Conservation (phyloP, 2,113 vertebrate species). For the Zeus faber region DNA sequence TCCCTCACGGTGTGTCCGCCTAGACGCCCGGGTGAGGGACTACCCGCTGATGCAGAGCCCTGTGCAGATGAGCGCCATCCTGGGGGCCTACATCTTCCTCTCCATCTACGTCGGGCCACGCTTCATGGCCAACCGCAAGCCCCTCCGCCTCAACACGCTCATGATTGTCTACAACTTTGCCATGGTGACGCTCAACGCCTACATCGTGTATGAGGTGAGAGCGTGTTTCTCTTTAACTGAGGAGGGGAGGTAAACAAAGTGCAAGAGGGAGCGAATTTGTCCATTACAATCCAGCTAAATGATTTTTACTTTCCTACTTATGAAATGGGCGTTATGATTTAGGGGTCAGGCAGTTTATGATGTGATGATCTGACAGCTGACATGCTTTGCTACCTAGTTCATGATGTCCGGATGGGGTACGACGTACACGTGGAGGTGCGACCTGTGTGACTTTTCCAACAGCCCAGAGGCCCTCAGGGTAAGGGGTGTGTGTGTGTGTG, state of each 20-base stretch:
- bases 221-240: too few species aligned
- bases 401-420: slow-evolving; percentile 93
- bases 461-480: slow-evolving; percentile 86
- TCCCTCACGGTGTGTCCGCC: too few species aligned
- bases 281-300: too few species aligned
- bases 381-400: slow-evolving; percentile 72
- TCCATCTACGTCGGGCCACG: slow-evolving; percentile 86
- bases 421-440: slow-evolving; percentile 91
- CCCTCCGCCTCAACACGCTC: slow-evolving; percentile 82
- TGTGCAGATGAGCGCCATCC: slow-evolving; percentile 79
- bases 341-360: too few species aligned
- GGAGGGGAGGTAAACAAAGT: too few species aligned
- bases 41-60: slow-evolving; percentile 91
- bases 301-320: too few species aligned
- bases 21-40: slow-evolving; percentile 83
- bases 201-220: slow-evolving; percentile 93
- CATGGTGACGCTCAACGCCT: slow-evolving; percentile 87
- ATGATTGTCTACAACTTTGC: slow-evolving; percentile 94
- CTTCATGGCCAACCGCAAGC: slow-evolving; percentile 92
- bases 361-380: not conserved
- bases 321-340: too few species aligned
- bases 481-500: too few species aligned
- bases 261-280: too few species aligned
- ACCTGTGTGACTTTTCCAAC: slow-evolving; percentile 83
- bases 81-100: slow-evolving; percentile 83